phyloP scores from a whole-genome alignment of 2,797 vertebrate species.

The Chiloscyllium punctatum region DNA sequence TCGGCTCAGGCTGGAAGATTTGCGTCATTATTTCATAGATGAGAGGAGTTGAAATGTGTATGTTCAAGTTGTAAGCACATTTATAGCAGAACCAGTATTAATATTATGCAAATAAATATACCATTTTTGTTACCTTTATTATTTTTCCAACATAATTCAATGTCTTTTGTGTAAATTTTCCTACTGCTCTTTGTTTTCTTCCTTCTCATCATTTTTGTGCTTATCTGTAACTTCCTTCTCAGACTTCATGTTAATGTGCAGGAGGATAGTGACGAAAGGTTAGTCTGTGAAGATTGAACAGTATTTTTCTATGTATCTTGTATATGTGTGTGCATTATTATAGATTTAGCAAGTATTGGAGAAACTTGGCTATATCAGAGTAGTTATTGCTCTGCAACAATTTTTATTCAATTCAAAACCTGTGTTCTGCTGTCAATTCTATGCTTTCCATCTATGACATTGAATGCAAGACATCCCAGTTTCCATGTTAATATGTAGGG shows the following conservation, averaged over 20 bases:
- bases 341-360: not conserved
- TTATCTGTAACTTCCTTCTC: not conserved
- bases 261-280: not conserved
- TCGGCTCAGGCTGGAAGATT: too few relatives aligned
- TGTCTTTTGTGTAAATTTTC: not conserved
- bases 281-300: not conserved
- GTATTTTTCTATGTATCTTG: not conserved
- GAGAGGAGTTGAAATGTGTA: not conserved
- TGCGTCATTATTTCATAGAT: too few relatives aligned
- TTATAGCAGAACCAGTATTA: not conserved
- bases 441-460: not conserved
- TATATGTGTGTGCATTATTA: not conserved
- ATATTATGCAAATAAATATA: not conserved
- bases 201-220: not conserved
- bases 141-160: not conserved
- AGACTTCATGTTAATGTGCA: not conserved
- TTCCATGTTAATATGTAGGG: not conserved
- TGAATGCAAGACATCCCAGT: not conserved
- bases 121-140: not conserved
- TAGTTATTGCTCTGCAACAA: not conserved
- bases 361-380: not conserved
- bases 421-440: not conserved
- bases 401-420: not conserved
- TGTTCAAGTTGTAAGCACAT: not conserved
- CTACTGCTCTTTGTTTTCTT: not conserved